Evolutionary conservation across 2,888 invertebrate genomes (phyloP), one percentile per base, ranked within the genome.

Genomic region (Amorpha juglandis): DNA sequence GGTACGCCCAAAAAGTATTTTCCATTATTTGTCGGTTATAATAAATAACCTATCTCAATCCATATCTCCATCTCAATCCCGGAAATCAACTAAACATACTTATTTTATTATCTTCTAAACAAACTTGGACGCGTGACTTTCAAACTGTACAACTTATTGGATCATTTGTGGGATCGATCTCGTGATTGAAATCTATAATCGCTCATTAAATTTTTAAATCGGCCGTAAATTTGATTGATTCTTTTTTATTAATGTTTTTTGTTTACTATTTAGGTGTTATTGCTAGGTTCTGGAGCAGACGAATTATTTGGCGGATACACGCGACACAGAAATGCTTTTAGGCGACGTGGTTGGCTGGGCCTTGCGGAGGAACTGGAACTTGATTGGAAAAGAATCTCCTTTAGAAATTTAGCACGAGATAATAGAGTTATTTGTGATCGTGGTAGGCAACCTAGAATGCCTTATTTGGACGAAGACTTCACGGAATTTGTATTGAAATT

Each of bases 271-370:
- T 74, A 97, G 97, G 94, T 98, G 21, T 88, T 98, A 68, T 86
- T 99, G 72, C 91, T 97, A 75, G 99, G 99, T 47, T 98, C 98
- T 93, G 99, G 99, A 8, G 99, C 99, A 0, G 99, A 99, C 94
- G 99, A 99, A 91, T 94, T 99, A 70, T 97, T 99, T 82, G 99
- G 98, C 63, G 99, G 99, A 1, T 99, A 99, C 83, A 96, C 96
- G 47, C 95, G 98, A 68, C 99, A 99, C 82, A 94, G 98, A 77
- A 96, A 95, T 73, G 95, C 95, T 6, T 95, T 95, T 67, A 95
- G 92, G 77, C 94, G 95, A 16, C 85, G 84, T 73, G 89, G 93
- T n/a, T 88, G 95, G 95, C 69, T 78, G 47, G 95, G 95, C 6
- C 89, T 95, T 3, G 80, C 88, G 9, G 89, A 91, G 65, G 97